These are phyloP conservation scores for Netelia virgata DNA, from an alignment of 2,888 invertebrate genomes.

Conservation along the genomic window DNA sequence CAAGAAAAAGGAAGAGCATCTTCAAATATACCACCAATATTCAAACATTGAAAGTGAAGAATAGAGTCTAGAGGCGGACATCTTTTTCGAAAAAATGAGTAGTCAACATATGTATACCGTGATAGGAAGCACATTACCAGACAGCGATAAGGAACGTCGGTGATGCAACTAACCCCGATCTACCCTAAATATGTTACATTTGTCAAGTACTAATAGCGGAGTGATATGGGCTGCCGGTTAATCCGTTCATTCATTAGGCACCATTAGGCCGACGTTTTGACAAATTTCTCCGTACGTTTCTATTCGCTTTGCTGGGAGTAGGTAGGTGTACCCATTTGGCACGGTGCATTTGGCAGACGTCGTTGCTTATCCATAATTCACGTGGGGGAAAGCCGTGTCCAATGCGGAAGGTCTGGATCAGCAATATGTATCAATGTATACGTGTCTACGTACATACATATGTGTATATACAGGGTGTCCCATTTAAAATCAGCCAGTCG, in stretches of 20 bases:
- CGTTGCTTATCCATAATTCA: constrained; percentile 46
- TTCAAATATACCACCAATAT: too few species aligned
- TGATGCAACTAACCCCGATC: too few species aligned
- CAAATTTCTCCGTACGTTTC: constrained; percentile 40
- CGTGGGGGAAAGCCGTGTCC: constrained; percentile 5
- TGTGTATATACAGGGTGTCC: too few species aligned
- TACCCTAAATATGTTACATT: constrained; percentile 19
- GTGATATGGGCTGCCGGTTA: constrained; percentile 32
- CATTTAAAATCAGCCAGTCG: too few species aligned
- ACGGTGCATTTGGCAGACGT: constrained; percentile 35
- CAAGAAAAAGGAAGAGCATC: too few species aligned
- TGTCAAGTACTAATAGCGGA: constrained; percentile 19
- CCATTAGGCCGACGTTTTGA: constrained; percentile 17
- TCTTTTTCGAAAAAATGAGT: too few species aligned
- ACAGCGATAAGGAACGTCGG: too few species aligned
- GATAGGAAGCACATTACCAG: too few species aligned
- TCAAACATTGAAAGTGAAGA: too few species aligned
- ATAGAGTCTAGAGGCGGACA: too few species aligned
- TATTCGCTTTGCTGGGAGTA: constrained; percentile 5
- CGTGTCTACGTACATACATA: too few species aligned
- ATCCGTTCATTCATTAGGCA: constrained; percentile 24
- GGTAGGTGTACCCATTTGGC: constrained; percentile 1
- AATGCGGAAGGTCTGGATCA: background rate
- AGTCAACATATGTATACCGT: too few species aligned
- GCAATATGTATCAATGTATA: background rate